Conservation (phyloP, 2,113 vertebrate species). For the Eretmochelys imbricata region DNA sequence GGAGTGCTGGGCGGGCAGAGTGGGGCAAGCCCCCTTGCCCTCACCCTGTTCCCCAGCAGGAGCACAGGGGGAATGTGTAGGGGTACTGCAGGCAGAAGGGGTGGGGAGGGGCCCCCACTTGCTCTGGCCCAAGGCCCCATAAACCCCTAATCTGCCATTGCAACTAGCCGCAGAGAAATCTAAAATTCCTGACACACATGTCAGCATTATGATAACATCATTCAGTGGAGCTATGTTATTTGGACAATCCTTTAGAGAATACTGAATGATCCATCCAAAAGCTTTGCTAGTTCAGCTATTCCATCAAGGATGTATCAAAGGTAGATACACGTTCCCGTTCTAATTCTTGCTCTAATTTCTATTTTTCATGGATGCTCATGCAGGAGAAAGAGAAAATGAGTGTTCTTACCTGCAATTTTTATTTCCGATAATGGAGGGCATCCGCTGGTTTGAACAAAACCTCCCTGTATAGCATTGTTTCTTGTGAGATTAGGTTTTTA, state of each 20-base stretch:
- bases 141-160: no score
- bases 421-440: not conserved
- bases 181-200: not conserved
- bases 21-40: no score
- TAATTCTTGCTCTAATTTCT: not conserved
- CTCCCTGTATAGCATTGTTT: not conserved
- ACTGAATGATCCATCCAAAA: not conserved
- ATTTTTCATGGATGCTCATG: not conserved
- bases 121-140: no score
- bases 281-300: not conserved
- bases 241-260: not conserved
- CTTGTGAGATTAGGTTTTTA: slow-evolving; percentile 18
- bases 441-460: not conserved
- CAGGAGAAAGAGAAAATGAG: not conserved
- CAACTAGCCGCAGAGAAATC: not conserved
- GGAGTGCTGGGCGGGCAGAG: no score
- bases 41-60: no score
- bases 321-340: not conserved
- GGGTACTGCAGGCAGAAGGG: no score
- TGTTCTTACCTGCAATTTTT: not conserved
- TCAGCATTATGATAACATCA: not conserved
- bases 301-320: not conserved
- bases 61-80: no score
- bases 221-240: not conserved
- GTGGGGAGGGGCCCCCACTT: no score